Evolutionary conservation across 2,888 invertebrate genomes (phyloP).

Genomic region (Seladonia tumulorum): DNA sequence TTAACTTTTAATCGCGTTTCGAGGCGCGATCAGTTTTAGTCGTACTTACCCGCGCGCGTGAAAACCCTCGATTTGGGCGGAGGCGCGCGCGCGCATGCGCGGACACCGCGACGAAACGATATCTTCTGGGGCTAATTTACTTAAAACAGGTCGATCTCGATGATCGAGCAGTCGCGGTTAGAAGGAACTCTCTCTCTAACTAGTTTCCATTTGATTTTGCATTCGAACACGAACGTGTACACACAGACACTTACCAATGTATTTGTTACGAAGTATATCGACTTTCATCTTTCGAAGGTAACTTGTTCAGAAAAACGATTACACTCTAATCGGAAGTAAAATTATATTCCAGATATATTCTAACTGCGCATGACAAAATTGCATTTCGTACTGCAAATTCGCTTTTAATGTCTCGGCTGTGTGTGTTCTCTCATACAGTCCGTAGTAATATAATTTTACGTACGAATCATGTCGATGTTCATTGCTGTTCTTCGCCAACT

Average conservation of each 20-base stretch:
- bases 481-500: no score
- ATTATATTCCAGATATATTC: background rate
- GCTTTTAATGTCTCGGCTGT: background rate
- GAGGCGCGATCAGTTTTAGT: constrained; percentile 35
- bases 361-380: background rate
- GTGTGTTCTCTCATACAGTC: background rate
- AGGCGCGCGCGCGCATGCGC: background rate
- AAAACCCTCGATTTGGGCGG: constrained; percentile 13
- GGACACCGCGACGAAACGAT: constrained; percentile 27
- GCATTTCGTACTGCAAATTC: background rate
- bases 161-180: background rate
- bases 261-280: background rate
- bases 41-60: constrained; percentile 48
- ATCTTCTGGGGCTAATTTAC: background rate
- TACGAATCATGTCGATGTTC: no score
- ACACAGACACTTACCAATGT: background rate
- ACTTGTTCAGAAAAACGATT: background rate
- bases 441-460: background rate
- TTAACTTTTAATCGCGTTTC: constrained; percentile 67
- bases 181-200: background rate
- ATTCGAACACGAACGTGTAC: background rate
- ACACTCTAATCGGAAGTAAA: background rate
- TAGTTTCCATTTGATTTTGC: background rate
- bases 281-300: background rate
- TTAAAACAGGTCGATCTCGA: background rate